These are phyloP conservation scores for Archaeoteleia sp. DNA, from an alignment of 2,888 invertebrate genomes.

Conservation along the genomic window DNA sequence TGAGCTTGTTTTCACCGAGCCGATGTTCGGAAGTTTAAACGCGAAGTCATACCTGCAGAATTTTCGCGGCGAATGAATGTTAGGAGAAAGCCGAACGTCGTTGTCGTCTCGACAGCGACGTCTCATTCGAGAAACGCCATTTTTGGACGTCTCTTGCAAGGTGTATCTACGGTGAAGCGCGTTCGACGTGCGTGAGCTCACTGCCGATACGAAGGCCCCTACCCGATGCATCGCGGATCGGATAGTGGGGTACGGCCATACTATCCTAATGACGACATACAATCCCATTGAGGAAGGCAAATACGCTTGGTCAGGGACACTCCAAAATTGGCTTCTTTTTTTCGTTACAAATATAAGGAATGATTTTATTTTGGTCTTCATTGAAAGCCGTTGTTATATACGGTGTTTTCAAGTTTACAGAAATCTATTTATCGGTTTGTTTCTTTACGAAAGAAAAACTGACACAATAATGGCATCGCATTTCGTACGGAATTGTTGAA, in stretches of 20 bases:
- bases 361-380: too few species aligned
- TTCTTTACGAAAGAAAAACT: too few species aligned
- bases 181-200: conserved; percentile 67
- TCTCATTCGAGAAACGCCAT: conserved; percentile 66
- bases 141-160: conserved; percentile 60
- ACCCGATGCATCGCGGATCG: conserved; percentile 13
- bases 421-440: too few species aligned
- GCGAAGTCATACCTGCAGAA: conserved; percentile 33
- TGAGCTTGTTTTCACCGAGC: too few species aligned
- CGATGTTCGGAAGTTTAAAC: too few species aligned
- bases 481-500: too few species aligned
- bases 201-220: conserved; percentile 50
- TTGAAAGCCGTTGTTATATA: too few species aligned
- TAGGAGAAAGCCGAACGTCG: conserved; percentile 1
- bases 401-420: too few species aligned
- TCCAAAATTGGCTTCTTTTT: too few species aligned
- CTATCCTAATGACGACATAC: background rate
- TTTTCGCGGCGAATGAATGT: conserved; percentile 19
- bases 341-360: too few species aligned
- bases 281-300: background rate
- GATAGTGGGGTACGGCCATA: conserved; percentile 9
- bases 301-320: too few species aligned
- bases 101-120: conserved; percentile 19
- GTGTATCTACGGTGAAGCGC: conserved; percentile 52
- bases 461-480: too few species aligned